Conservation (phyloP, 1,140 invertebrate species). For the Trichoplusia ni region DNA sequence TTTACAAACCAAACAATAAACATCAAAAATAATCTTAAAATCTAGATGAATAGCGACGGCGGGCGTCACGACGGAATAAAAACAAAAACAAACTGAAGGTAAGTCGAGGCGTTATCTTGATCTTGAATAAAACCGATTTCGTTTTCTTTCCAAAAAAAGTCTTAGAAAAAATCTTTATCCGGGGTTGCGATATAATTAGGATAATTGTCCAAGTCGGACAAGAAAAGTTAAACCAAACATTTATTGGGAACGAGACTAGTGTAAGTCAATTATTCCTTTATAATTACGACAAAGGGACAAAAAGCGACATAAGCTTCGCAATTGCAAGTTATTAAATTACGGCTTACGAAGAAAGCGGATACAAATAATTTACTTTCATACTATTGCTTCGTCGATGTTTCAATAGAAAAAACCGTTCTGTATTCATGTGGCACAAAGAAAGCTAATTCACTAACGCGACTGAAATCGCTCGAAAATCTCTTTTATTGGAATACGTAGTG, state of each 20-base stretch:
- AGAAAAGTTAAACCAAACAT: background rate
- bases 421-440: conserved; percentile 22
- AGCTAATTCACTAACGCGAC: conserved; percentile 22
- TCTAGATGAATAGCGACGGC: conserved; percentile 44
- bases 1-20: conserved; percentile 51
- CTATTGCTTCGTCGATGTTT: conserved; percentile 9
- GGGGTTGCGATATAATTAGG: conserved; percentile 31
- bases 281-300: background rate
- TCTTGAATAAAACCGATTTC: conserved; percentile 45
- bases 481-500: conserved; percentile 13
- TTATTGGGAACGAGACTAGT: background rate
- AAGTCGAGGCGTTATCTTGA: conserved; percentile 39
- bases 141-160: conserved; percentile 19
- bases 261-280: conserved; percentile 5
- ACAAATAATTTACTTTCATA: background rate
- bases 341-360: background rate
- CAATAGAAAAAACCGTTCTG: conserved; percentile 11
- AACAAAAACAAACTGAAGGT: conserved; percentile 42
- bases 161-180: conserved; percentile 31
- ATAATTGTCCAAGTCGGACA: conserved; percentile 25
- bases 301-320: background rate
- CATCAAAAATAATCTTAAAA: conserved; percentile 51
- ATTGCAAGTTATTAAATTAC: conserved; percentile 21
- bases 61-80: conserved; percentile 36
- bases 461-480: conserved; percentile 5